Percentiles rank a stretch among this genome's conserved stretches.
These are phyloP conservation scores for Catotricha subobsoleta DNA, from an alignment of 2,888 invertebrate genomes.

Conservation along the genomic window DNA sequence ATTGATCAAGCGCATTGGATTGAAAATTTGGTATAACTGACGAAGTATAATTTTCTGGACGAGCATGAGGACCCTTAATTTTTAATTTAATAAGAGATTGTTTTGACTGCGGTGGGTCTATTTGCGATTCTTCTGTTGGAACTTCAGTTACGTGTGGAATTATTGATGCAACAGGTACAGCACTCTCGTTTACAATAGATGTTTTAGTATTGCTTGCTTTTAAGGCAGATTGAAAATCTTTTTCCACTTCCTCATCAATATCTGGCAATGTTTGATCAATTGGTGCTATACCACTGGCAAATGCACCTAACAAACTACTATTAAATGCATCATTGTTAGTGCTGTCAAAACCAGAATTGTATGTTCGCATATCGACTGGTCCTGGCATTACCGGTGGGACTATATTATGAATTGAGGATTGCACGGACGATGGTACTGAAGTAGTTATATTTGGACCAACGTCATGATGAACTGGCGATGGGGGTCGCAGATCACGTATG, in stretches of 20 bases:
- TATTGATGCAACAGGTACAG: conserved; percentile 17
- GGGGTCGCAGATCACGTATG: conserved; percentile 29
- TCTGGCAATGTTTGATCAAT: conserved; percentile 49
- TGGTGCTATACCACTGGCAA: conserved; percentile 47
- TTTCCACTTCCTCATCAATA: conserved; percentile 63
- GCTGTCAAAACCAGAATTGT: conserved; percentile 38
- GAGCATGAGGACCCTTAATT: conserved; percentile 74
- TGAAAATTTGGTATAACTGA: conserved; percentile 30
- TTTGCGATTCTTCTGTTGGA: conserved; percentile 30
- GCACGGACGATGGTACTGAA: conserved; percentile 16
- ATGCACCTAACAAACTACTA: conserved; percentile 44
- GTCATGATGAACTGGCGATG: conserved; percentile 20
- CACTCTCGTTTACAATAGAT: conserved; percentile 17
- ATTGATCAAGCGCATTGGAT: conserved; percentile 19
- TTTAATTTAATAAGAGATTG: conserved; percentile 69
- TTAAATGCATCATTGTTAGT: conserved; percentile 40
- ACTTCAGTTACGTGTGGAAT: conserved; percentile 17
- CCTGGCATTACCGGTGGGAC: conserved; percentile 45
- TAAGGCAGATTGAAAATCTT: conserved; percentile 50
- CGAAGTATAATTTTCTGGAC: conserved; percentile 50
- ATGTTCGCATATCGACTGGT: conserved; percentile 80
- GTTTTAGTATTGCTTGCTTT: conserved; percentile 37
- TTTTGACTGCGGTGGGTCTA: conserved; percentile 39
- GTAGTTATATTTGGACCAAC: neutral
- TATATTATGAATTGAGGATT: conserved; percentile 10